These are phyloP conservation scores for Melanotaenia parkinsoni DNA, from an alignment of 2,797 vertebrate species.

Conservation along the genomic window DNA sequence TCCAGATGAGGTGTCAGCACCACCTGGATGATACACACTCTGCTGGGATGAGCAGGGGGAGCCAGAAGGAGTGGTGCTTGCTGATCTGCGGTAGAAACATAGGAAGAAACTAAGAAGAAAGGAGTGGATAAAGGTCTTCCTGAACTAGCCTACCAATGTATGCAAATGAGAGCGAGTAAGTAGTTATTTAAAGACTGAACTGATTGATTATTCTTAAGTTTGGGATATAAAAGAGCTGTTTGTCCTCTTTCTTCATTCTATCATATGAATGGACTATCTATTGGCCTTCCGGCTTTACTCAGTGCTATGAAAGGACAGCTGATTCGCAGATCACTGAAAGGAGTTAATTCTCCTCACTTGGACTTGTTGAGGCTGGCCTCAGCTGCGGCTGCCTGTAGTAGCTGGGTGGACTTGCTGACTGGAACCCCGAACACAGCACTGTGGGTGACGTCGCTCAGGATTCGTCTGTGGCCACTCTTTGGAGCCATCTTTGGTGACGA, in stretches of 20 bases:
- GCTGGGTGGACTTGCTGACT: slow-evolving; percentile 96
- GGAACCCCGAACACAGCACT: slow-evolving; percentile 96
- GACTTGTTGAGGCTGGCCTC: slow-evolving; percentile 98
- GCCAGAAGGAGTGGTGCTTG: slow-evolving; percentile 96
- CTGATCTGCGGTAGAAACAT: slow-evolving; percentile 85
- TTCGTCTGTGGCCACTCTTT: slow-evolving; percentile 93
- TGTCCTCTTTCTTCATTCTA: slow-evolving; percentile 48
- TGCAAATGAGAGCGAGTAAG: slow-evolving; percentile 34
- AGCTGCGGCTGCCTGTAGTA: slow-evolving; percentile 95
- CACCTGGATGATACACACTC: slow-evolving; percentile 90
- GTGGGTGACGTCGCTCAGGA: slow-evolving; percentile 97
- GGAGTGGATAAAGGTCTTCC: slow-evolving; percentile 1
- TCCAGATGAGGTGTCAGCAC: slow-evolving; percentile 68
- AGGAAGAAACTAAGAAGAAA: slow-evolving; percentile 22
- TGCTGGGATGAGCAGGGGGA: slow-evolving; percentile 97
- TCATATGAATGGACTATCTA: slow-evolving; percentile 70
- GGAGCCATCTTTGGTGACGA: slow-evolving; percentile 94
- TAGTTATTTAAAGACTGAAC: slow-evolving; percentile 66
- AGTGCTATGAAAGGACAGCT: slow-evolving; percentile 64
- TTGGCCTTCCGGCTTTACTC: slow-evolving; percentile 38
- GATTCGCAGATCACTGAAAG: slow-evolving; percentile 50
- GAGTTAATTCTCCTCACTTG: slow-evolving; percentile 85
- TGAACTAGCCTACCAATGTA: slow-evolving; percentile 35
- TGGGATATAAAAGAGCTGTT: slow-evolving; percentile 56
- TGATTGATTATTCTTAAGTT: slow-evolving; percentile 37